Conservation (phyloP, 2,888 invertebrate species). For the Pheosia tremula region DNA sequence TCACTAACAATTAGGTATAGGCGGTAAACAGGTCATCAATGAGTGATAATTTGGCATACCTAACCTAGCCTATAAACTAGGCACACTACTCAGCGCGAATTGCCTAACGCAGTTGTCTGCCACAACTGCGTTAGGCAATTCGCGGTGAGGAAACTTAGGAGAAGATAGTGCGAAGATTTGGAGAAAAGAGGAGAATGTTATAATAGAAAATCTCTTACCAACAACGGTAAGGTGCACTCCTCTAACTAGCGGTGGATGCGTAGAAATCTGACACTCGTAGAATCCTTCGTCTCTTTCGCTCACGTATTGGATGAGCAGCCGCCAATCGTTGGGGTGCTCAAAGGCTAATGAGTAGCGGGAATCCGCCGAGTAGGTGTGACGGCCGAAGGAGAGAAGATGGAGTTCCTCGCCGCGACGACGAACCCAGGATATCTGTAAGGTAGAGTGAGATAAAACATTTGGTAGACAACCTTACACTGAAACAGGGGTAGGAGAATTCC, state of each 20-base stretch:
- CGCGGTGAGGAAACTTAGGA: no score
- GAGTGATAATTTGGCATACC: no score
- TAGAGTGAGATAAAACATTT: not conserved
- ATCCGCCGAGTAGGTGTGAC: constrained; percentile 86
- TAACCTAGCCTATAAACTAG: no score
- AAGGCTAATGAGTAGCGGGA: constrained; percentile 88
- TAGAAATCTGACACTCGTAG: constrained; percentile 92
- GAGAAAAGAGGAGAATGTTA: not conserved
- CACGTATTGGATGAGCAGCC: constrained; percentile 88
- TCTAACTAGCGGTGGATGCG: constrained; percentile 89
- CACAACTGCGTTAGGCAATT: no score
- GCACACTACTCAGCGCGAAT: no score
- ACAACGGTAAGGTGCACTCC: constrained; percentile 88
- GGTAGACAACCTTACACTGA: no score
- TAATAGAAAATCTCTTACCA: constrained; percentile 80
- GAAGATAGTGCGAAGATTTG: no score
- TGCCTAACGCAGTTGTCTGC: no score
- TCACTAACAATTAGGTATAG: no score
- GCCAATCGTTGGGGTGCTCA: constrained; percentile 91
- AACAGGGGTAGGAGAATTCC: no score
- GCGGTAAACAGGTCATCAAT: no score
- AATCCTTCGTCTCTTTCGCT: constrained; percentile 91
- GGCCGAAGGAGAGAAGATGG: constrained; percentile 88
- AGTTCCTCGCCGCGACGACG: constrained; percentile 87
- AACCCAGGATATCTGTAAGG: constrained; percentile 87